Evolutionary conservation across 2,888 invertebrate species (phyloP).

Genomic region (Drosophila lutescens): DNA sequence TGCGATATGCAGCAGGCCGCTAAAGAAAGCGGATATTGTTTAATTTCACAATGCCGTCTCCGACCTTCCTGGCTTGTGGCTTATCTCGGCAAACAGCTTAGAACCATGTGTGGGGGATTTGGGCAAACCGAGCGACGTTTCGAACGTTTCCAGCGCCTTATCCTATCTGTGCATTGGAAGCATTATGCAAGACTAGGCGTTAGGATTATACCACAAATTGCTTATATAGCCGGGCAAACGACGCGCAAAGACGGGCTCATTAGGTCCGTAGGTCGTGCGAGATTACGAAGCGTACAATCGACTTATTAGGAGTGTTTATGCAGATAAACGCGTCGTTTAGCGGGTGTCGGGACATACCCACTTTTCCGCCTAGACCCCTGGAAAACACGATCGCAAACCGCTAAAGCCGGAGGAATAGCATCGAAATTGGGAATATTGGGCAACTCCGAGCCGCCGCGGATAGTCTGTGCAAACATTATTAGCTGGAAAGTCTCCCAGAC

Average conservation of each 20-base stretch:
- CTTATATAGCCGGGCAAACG: conserved; percentile 61
- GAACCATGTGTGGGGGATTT: conserved; percentile 59
- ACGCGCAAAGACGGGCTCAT: conserved; percentile 66
- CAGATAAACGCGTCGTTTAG: conserved; percentile 83
- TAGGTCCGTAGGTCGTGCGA: conserved; percentile 51
- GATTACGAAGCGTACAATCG: conserved; percentile 76
- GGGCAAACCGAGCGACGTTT: conserved; percentile 33
- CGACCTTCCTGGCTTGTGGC: conserved; percentile 6
- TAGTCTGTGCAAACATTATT: conserved; percentile 56
- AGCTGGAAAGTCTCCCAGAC: conserved; percentile 60
- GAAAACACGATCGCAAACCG: conserved; percentile 61
- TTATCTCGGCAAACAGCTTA: conserved; percentile 69
- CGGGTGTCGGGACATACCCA: conserved; percentile 82
- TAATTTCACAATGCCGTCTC: not conserved
- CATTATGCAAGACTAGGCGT: conserved; percentile 74
- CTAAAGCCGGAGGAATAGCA: conserved; percentile 23
- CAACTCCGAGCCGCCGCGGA: conserved; percentile 42
- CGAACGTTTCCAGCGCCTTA: not conserved
- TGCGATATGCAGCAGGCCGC: not conserved
- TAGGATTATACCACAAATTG: conserved; percentile 67
- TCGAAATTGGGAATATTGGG: conserved; percentile 57
- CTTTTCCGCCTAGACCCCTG: conserved; percentile 70
- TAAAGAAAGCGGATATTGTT: conserved; percentile 1
- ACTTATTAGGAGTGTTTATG: conserved; percentile 81
- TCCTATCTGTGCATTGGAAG: conserved; percentile 7